Conservation (phyloP, 2,113 vertebrate species). For the Helogale parvula region DNA sequence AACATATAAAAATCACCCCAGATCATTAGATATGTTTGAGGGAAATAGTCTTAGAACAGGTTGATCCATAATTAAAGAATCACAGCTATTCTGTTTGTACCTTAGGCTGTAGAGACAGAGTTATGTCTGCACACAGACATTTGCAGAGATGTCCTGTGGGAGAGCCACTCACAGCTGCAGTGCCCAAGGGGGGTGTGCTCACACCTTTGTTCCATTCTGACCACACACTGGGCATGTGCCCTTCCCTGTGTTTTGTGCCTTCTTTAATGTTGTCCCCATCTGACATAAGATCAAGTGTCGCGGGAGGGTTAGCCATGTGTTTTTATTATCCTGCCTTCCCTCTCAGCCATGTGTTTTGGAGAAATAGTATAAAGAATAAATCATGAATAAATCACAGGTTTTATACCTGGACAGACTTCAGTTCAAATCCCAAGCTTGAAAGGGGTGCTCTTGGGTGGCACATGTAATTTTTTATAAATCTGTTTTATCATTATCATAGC, state of each 20-base stretch:
- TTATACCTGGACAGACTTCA: neutral
- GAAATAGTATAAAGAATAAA: neutral
- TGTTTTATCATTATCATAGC: neutral
- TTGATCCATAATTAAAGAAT: neutral
- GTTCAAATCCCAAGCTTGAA: neutral
- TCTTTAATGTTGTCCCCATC: neutral
- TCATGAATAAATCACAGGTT: neutral
- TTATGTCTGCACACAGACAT: neutral
- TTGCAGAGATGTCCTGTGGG: neutral
- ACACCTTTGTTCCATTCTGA: neutral
- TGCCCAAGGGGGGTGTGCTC: neutral
- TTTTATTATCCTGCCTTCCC: neutral
- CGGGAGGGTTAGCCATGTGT: neutral
- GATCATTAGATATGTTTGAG: neutral
- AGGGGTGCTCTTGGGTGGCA: neutral
- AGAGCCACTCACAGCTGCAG: neutral
- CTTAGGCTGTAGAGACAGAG: neutral
- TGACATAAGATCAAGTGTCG: neutral
- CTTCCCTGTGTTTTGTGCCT: neutral
- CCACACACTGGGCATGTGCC: neutral
- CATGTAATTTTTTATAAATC: neutral
- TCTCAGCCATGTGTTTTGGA: neutral
- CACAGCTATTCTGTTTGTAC: neutral
- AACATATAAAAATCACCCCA: neutral
- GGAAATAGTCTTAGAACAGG: neutral